Base-by-base conservation (phyloP, 2,888 invertebrate genomes). In the Noctua comes region DNA sequence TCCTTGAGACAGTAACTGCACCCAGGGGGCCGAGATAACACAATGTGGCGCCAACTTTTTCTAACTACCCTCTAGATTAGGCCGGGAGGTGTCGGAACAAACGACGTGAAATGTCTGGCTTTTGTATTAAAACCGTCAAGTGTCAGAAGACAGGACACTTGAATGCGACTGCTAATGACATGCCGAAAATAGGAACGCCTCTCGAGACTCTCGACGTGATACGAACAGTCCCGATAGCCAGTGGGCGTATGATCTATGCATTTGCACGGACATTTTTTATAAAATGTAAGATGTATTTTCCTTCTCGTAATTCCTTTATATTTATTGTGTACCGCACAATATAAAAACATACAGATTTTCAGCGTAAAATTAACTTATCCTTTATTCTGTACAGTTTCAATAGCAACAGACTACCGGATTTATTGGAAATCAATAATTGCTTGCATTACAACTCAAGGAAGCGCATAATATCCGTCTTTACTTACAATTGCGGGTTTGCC, bases 31-130 rank as follows among this genome's bases (percentile, higher is more conserved):
- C 89, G 90, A 88, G 86, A 85, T 85, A 89, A 87, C 87, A 94
- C 93, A 94, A 94, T 92, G 88, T 87, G 96, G 96, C 96, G 96
- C 96, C 96, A 95, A 94, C 91, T 96, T 96, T 97, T 95, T 93
- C 88, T 86, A 87, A 71, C 82, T 70, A 85, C 88, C 88, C 79
- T 83, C 90, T 89, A 93, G 94, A 94, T 95, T 94, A 93, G 89
- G 88, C 84, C 74, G 84, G 88, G 91, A 95, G 95, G 96, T 96
- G 96, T 95, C 90, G 93, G 93, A 90, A 94, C 96, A 96, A 96
- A 97, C 91, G 95, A 96, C 91, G 93, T 94, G 94, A 93, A 93
- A 95, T 92, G 93, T 96, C 96, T 96, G 96, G 92, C 92, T 95
- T 96, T 95, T 96, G 95, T 96, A 94, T 89, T 91, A 88, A 90